Evolutionary conservation across 2,888 invertebrate species (phyloP).

Genomic region (Synanthedon andrenaeformis): DNA sequence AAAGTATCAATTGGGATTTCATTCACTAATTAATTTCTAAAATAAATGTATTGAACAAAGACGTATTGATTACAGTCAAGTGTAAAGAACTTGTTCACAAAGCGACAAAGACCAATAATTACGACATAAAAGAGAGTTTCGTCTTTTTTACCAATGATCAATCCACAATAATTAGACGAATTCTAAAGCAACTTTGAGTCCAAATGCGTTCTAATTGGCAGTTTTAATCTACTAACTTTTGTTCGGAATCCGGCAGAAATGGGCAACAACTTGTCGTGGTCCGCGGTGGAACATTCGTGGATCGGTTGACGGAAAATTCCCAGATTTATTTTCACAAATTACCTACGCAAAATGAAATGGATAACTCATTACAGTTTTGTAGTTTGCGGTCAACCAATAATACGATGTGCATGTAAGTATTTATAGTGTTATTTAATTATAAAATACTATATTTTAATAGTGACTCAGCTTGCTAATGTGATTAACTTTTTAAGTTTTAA

Average conservation of each 20-base stretch:
- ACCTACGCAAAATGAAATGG: slow-evolving; percentile 33
- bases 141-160: slow-evolving; percentile 49
- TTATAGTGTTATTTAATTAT: too few species aligned
- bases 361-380: slow-evolving; percentile 39
- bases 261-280: slow-evolving; percentile 62
- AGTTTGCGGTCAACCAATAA: slow-evolving; percentile 25
- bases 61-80: not conserved
- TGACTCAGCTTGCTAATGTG: too few species aligned
- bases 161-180: slow-evolving; percentile 62
- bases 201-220: slow-evolving; percentile 67
- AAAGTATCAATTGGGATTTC: too few species aligned
- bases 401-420: not conserved
- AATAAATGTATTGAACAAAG: not conserved
- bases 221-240: slow-evolving; percentile 69
- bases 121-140: slow-evolving; percentile 10
- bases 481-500: too few species aligned
- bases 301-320: slow-evolving; percentile 53
- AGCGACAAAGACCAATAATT: slow-evolving; percentile 1
- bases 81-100: not conserved
- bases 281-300: slow-evolving; percentile 56
- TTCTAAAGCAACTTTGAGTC: slow-evolving; percentile 66
- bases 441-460: too few species aligned
- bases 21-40: too few species aligned
- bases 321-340: slow-evolving; percentile 53
- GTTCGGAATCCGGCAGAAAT: slow-evolving; percentile 60